Base-by-base conservation (phyloP, 2,888 invertebrate genomes). In the Lasioglossum calceatum region DNA sequence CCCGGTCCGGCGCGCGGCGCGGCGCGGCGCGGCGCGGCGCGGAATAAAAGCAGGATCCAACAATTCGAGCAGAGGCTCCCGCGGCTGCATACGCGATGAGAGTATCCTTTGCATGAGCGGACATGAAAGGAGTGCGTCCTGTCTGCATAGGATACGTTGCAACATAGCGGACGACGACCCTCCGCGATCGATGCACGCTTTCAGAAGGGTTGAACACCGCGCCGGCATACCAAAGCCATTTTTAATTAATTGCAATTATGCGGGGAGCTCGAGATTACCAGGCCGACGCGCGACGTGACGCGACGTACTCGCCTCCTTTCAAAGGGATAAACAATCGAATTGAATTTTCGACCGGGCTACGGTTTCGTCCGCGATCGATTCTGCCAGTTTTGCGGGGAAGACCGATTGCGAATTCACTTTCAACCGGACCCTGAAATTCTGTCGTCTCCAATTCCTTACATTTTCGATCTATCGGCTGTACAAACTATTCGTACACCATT, bases 131-230 rank as follows among this genome's bases (percentile, higher is more conserved):
- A 85, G 88, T 82, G 87, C 83, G 85, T 88, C 87, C 87, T 87
- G 88, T 88, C 88, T 87, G 87, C 87, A 77, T 80, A 85, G 87
- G 87, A 87, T 87, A 85, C 73, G 88, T 76, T 78, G 84, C 79
- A 80, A 88, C 77, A 88, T 73, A 77, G 87, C 89, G 92, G 91
- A 87, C 93, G 91, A 90, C 92, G 92, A 92, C 91, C 91, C 89
- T 87, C 79, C 89, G 27, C 87, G 80, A 92, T 92, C 92, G 91
- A 92, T 92, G 85, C 88, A 83, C 88, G 89, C 82, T 89, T 88
- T 78, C 78, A 77, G 77, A 82, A 84, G 85, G 88, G 86, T 77
- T 70, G 84, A 75, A 39, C 64, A 47, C 78, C 74, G 75, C 64
- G 54, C 78, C 74, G 75, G 72, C 83, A 81, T 85, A 77, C 86